phyloP scores from a whole-genome alignment of 92 coral and sea anemone species.

The Phymanthus crucifer region DNA sequence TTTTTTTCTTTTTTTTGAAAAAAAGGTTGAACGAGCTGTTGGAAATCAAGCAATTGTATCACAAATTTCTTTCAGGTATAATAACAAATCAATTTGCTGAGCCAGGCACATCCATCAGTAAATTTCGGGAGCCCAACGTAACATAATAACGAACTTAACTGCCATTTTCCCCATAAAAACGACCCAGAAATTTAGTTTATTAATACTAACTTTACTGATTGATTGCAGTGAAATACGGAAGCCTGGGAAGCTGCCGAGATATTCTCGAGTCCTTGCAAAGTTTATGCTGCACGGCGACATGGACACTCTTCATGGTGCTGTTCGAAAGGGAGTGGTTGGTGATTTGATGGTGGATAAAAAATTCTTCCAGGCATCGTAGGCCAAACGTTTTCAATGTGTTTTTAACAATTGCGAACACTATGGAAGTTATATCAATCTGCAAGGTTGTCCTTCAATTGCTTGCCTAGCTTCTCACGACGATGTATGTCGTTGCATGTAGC shows the following conservation, averaged over 20 bases:
- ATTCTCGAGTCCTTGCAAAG: constrained; percentile 57
- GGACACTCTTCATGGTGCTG: constrained; percentile 27
- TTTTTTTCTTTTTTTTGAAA: neutral
- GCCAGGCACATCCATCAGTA: too few species aligned
- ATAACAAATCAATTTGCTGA: neutral
- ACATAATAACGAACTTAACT: too few species aligned
- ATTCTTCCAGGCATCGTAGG: constrained; percentile 48
- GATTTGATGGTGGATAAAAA: constrained; percentile 57
- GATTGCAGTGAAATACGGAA: constrained; percentile 63
- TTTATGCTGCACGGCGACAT: constrained; percentile 68
- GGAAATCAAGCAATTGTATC: constrained; percentile 67
- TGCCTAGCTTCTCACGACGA: neutral
- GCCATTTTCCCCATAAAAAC: too few species aligned
- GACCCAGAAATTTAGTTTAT: too few species aligned
- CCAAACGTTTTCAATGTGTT: neutral
- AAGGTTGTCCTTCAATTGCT: too few species aligned
- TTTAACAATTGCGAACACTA: too few species aligned
- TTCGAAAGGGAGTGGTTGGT: constrained; percentile 57
- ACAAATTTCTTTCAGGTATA: constrained; percentile 63
- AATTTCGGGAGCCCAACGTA: neutral
- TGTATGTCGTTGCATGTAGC: neutral
- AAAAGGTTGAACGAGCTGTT: constrained; percentile 84
- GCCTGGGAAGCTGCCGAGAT: constrained; percentile 61
- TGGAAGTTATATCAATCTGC: too few species aligned
- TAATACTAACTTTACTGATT: neutral